Evolutionary conservation across 1,140 invertebrate species (phyloP).

Genomic region (Drosophila teissieri): DNA sequence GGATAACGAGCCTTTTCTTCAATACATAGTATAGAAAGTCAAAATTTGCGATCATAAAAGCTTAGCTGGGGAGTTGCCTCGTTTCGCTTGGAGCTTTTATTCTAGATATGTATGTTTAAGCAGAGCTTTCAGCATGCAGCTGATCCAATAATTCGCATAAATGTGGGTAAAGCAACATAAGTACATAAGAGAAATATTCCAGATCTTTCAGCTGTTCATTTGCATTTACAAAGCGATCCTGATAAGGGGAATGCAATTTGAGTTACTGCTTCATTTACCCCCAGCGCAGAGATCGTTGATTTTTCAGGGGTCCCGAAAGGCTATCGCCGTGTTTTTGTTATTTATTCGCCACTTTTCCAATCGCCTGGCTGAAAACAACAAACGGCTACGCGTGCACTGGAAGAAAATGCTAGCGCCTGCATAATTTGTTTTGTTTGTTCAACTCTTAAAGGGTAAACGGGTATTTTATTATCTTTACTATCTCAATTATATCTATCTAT

Average conservation of each 20-base stretch:
- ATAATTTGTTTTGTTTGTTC: too few species aligned
- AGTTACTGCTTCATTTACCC: slow-evolving; percentile 43
- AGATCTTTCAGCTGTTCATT: slow-evolving; percentile 12
- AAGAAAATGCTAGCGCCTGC: background rate
- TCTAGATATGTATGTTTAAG: background rate
- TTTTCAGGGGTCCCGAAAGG: slow-evolving; percentile 28
- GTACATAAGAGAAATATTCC: background rate
- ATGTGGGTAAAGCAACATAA: background rate
- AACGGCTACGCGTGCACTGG: background rate
- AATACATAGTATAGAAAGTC: too few species aligned
- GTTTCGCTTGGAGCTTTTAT: background rate
- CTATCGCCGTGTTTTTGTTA: slow-evolving; percentile 55
- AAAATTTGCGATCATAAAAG: background rate
- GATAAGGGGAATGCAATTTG: slow-evolving; percentile 20
- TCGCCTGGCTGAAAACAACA: slow-evolving; percentile 24
- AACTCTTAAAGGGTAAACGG: too few species aligned
- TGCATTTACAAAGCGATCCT: background rate
- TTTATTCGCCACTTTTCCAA: slow-evolving; percentile 28
- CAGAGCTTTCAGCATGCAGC: background rate
- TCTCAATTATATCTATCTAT: too few species aligned
- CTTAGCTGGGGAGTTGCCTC: background rate
- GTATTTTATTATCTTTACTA: background rate
- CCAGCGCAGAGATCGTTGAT: slow-evolving; percentile 36
- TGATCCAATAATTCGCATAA: background rate
- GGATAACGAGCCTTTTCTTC: too few species aligned